Evolutionary conservation across 2,797 vertebrate genomes (phyloP), one percentile per base, ranked within the genome.

Genomic region (Erithacus rubecula): DNA sequence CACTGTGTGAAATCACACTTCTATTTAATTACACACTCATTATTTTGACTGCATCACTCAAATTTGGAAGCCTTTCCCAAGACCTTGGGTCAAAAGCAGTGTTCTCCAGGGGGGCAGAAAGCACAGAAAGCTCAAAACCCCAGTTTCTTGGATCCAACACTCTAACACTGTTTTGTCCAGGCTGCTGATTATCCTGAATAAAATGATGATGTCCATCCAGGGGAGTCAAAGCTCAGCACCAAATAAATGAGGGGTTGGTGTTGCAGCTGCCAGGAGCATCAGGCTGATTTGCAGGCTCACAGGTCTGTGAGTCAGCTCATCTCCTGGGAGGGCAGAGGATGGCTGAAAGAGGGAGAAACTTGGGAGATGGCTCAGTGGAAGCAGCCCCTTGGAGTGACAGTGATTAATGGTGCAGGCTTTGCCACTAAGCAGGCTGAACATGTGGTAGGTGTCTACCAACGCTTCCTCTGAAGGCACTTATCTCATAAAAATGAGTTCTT

Each of bases 381-480:
- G 34, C 39, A 0, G 0, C 27, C 19, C 62, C 69, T 77, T 36
- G 65, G 70, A 87, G 91, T 83, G 91, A 58, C 94, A 93, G 82
- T 89, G 94, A 96, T 94, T 70, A 87, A 91, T 80, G 80, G 32
- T 41, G 65, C 58, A 43, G 37, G 9, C 77, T 82, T 69, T 59
- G 86, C 93, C 59, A 53, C 83, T 88, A 65, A 94, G 87, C 65
- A 83, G 87, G 58, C 69, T 91, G 90, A 94, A 87, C 90, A 82
- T 72, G 87, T 83, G 80, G 77, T 90, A 51, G 90, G 90, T 94
- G 92, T 86, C 92, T 72, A 71, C 89, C 88, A 65, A 44, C 0
- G 12, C 63, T 93, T 90, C 83, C 74, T 96, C 81, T 81, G 94
- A 95, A 96, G 86, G 92, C 86, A 78, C 74, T 92, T 94, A 60